Percentiles rank a stretch among this genome's conserved stretches.
phyloP scores from a whole-genome alignment of 2,113 vertebrate species.

The Oryzias javanicus region DNA sequence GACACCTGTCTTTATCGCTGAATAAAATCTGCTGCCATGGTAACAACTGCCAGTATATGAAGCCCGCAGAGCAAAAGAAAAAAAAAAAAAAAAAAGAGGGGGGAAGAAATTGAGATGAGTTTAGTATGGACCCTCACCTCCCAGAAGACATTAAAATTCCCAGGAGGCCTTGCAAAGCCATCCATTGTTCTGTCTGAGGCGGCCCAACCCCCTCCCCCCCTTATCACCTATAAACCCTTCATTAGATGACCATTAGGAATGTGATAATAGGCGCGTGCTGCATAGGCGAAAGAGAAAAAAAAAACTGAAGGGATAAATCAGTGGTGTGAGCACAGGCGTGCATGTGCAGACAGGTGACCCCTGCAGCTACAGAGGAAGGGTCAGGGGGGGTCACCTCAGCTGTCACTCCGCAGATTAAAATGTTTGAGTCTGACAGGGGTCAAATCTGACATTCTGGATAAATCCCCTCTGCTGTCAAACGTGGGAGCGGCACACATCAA shows the following conservation, averaged over 20 bases:
- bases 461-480: conserved; percentile 50
- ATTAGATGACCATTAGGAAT: conserved; percentile 74
- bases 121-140: conserved; percentile 56
- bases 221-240: conserved; percentile 75
- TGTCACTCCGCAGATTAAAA: conserved; percentile 77
- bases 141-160: conserved; percentile 63
- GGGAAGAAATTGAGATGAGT: conserved; percentile 65
- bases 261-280: conserved; percentile 65
- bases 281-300: conserved; percentile 6
- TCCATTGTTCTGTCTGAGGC: conserved; percentile 49
- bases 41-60: conserved; percentile 68
- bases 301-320: conserved; percentile 28
- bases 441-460: conserved; percentile 60
- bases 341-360: neutral
- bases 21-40: conserved; percentile 70
- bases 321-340: conserved; percentile 34
- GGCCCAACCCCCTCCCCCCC: conserved; percentile 16
- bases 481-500: conserved; percentile 10
- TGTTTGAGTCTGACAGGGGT: conserved; percentile 70
- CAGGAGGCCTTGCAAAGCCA: conserved; percentile 57
- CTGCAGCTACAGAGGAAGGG: conserved; percentile 22
- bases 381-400: conserved; percentile 64
- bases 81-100: conserved; percentile 24
- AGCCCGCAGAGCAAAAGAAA: conserved; percentile 11
- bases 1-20: conserved; percentile 42